Evolutionary conservation across 64 coral and sea anemone genomes (phyloP), one percentile per base, ranked within the genome.

Genomic region (Dendrophyllia cribrosa): DNA sequence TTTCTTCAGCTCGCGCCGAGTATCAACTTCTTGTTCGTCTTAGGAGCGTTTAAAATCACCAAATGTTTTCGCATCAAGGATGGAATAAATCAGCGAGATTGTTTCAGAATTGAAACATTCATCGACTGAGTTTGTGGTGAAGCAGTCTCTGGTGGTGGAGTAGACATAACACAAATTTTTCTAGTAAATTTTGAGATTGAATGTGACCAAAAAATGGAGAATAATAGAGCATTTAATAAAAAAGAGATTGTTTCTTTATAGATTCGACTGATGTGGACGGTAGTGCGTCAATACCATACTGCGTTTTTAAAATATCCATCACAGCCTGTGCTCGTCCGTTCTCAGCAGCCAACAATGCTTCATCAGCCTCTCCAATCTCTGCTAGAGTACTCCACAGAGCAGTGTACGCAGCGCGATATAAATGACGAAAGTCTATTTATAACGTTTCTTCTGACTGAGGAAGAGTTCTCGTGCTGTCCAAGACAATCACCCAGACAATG

Each of bases 321-420:
- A 55, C 6, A 55, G 52, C 52, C 52, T 10, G 6, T 55, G 52
- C 52, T 55, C 87, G 70, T 75, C 70, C 86, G 46, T 20, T 3
- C 21, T 88, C 86, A 47, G 86, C 72, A 3, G 58, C 86, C 25
- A 56, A 22, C 45, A 89, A 75, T 50, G 87, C 87, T 20, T 89
- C 87, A 22, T 89, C 58, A 0, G 14, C 7, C 58, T 66, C 34
- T 48, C 64, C 9, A n/a, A 89, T 14, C 14, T 34, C 23, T 63
- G 77, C 56, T 25, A 89, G 59, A 14, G 61, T 62, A 13, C 25
- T 19, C 63, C 34, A 51, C 45, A 89, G 48, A n/a, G 6, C 11
- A 20, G 45, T 17, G 43, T 77, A 89, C 4, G 58, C 51, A 15
- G 25, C 7, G 5, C 34, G 59, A 16, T 24, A 52, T n/a, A 26